Percentiles rank a stretch among this genome's conserved stretches.
phyloP scores from a whole-genome alignment of 2,797 vertebrate species.

The Cossypha niveicapilla region DNA sequence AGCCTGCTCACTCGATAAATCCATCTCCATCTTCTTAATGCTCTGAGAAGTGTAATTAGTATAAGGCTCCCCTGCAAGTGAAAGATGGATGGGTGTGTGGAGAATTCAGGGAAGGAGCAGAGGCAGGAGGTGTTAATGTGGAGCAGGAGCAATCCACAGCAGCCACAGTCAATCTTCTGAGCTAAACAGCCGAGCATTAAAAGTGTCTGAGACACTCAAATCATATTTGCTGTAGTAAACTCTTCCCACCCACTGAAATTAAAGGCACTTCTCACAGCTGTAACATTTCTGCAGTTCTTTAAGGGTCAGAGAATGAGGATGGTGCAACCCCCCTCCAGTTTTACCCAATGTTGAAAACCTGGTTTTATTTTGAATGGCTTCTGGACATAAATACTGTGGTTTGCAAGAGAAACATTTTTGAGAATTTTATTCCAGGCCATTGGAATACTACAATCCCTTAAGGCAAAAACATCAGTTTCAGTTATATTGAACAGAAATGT shows the following conservation, averaged over 20 bases:
- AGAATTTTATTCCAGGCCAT: not conserved
- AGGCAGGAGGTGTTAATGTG: not conserved
- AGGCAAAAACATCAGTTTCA: not conserved
- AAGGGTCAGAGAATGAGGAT: not conserved
- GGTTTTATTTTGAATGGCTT: not conserved
- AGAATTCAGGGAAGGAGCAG: not conserved
- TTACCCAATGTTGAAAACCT: not conserved
- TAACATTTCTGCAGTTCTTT: not conserved
- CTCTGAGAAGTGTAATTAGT: conserved; percentile 40
- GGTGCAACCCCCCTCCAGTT: not conserved
- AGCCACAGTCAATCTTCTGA: not conserved
- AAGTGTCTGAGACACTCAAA: not conserved
- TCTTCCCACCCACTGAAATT: not conserved
- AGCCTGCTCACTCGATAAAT: not conserved
- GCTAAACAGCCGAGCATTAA: not conserved
- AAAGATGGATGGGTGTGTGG: not conserved
- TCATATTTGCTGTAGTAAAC: not conserved
- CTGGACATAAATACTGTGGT: not conserved
- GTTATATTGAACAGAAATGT: not conserved
- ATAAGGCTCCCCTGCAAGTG: not conserved
- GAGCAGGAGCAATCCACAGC: not conserved
- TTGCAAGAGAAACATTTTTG: not conserved
- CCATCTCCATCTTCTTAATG: conserved; percentile 12
- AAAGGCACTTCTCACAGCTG: not conserved
- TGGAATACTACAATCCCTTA: not conserved